Base-by-base conservation (phyloP, 2,888 invertebrate genomes). In the Trichopoda pennipes region DNA sequence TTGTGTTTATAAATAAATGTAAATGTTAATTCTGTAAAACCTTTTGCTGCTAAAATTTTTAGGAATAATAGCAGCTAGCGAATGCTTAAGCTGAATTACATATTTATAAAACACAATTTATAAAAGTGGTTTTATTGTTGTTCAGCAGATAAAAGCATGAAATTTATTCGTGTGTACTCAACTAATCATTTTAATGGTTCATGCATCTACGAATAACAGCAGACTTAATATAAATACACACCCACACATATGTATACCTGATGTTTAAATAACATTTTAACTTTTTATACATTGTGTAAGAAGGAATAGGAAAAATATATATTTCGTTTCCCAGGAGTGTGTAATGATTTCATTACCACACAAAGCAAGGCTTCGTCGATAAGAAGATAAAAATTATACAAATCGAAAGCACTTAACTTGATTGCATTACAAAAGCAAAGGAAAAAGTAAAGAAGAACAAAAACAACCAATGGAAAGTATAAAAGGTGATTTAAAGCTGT, bases 331-430 rank as follows among this genome's bases (percentile, higher is more conserved):
- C 56, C 69, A 49, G 19, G 14, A 38, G 19, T 55, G 55, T 64
- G 61, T 61, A 76, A 64, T 53, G 69, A 74, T 77, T 63, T 80
- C 75, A 80, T 72, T 80, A 76, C 38, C 77, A 63, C 73, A 51
- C 32, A 60, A 49, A 63, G 58, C 63, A 58, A 61, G 72, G 38
- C 72, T 77, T 58, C 63, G 51, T 58, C 63, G 51, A 68, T 19
- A 10, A 32, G 21, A 17, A 44, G 19, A 51, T 51, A 42, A 17
- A 44, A 42, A 42, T 61, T 68, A 66, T 61, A 77, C 63, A 77
- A 77, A 77, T 73, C 81, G 77, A 81, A 77, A 81, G 73, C 81
- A 81, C 81, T 81, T 81, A 74, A 74, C 32, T 74, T 74, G 77
- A 81, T 81, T 81, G 69, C 73, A 77, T 77, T 69, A 74, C 73